Evolutionary conservation across 2,888 invertebrate species (phyloP), one percentile per base, ranked within the genome.

Genomic region (Ichneumoninae sp.): DNA sequence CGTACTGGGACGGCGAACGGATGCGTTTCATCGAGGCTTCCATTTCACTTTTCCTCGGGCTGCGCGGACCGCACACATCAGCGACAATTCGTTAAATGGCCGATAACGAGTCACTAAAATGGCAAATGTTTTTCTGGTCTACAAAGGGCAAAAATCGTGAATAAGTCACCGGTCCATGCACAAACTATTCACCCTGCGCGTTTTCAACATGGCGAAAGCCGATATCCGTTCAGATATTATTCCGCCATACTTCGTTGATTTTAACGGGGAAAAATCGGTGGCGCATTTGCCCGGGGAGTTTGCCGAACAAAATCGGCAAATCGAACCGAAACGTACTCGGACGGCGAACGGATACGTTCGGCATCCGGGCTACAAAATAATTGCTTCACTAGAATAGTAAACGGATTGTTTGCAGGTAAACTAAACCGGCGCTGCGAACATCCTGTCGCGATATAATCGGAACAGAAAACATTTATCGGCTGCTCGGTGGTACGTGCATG

Each of bases 401-500:
- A 69, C 57, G 54, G 19, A 22, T 13, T 8, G n/a, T 19, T 22
- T 47, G 44, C 30, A 52, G 40, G 73, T 74, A 47, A 74, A 60
- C 68, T 68, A 74, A 57, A 60, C 13, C 57, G 57, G 57, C 19
- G 66, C 33, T 33, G 54, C 65, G 22, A 71, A 57, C 80, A 44
- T 79, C 66, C 54, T 54, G 73, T 70, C 26, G 75, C 70, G 75
- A 76, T 81, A 76, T 69, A 63, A 81, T 81, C 81, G 50, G 50
- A 57, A 70, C 44, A 71, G 71, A 82, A 77, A 78, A 78, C 69
- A 69, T 79, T 73, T 79, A 78, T 78, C 69, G 69, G 69, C 44
- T 33, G 69, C 44, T 47, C 50, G 57, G 57, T 57, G 2, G 36
- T 3, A 13, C 36, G 76, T 7, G 36, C 68, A 16, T 57, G 68